A percentile compares a stretch with the other conserved stretches of the same genome.
These are phyloP conservation scores for Penaeus chinensis DNA, from an alignment of 1,140 invertebrate species.

Conservation along the genomic window DNA sequence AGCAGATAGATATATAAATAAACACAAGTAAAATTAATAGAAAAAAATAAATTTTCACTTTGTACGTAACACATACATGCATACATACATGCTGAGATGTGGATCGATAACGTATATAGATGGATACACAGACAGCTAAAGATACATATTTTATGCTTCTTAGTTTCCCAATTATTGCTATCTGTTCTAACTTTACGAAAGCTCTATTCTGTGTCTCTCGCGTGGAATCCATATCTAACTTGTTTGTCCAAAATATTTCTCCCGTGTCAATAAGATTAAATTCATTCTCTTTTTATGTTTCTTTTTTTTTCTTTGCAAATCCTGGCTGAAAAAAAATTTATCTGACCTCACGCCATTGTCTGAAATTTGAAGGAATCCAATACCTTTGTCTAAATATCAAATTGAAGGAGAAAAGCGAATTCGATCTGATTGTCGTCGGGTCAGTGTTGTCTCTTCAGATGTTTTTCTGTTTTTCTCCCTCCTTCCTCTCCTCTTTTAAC, in stretches of 20 bases:
- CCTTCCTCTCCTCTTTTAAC: background rate
- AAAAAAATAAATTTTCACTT: no score
- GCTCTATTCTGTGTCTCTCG: no score
- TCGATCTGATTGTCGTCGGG: constrained; percentile 25
- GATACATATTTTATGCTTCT: no score
- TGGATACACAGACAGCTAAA: constrained; percentile 13
- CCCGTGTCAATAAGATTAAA: no score
- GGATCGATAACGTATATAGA: background rate
- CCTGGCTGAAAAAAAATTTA: background rate
- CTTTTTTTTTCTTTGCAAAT: no score
- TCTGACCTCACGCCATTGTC: background rate
- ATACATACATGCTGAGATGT: background rate
- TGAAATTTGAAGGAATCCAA: background rate
- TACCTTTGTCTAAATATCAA: background rate
- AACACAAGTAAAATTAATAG: no score
- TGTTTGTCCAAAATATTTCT: no score
- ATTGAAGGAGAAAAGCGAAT: constrained; percentile 29
- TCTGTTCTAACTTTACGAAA: no score
- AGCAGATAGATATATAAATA: no score
- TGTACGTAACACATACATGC: background rate
- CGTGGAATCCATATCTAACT: no score
- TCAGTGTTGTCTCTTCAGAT: background rate
- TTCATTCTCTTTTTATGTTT: no score
- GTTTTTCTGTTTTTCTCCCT: background rate
- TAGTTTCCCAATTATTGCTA: no score